Conservation (phyloP, 2,797 vertebrate genomes). For the Falco naumanni region DNA sequence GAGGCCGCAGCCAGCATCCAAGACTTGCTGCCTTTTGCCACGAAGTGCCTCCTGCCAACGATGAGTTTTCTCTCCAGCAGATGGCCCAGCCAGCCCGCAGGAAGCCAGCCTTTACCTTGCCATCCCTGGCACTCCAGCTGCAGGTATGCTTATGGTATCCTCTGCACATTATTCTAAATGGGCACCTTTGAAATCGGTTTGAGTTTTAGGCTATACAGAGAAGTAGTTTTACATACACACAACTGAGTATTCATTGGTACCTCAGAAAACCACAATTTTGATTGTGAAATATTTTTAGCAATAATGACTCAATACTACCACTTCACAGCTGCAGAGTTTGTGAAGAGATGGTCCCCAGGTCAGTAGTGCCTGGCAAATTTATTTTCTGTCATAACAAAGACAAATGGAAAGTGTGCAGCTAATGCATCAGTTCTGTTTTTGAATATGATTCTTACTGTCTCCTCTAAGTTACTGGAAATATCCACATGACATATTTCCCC, state of each 20-base stretch:
- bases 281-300: neutral
- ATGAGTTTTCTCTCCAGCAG: conserved; percentile 23
- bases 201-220: neutral
- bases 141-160: fast-evolving
- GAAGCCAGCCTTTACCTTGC: neutral
- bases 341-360: neutral
- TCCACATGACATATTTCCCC: neutral
- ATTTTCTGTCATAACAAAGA: neutral
- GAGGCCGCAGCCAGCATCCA: neutral
- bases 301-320: neutral
- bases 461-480: neutral
- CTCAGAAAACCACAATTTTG: neutral
- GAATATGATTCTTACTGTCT: neutral
- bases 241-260: neutral
- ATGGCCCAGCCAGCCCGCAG: neutral
- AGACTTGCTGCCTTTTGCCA: neutral
- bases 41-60: fast-evolving
- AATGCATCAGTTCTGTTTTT: neutral
- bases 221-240: neutral
- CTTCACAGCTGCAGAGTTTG: neutral
- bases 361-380: neutral
- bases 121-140: neutral
- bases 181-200: neutral
- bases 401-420: neutral
- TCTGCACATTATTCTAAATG: neutral